These are phyloP conservation scores for Hetaerina titia DNA, from an alignment of 2,888 invertebrate genomes.

Conservation along the genomic window DNA sequence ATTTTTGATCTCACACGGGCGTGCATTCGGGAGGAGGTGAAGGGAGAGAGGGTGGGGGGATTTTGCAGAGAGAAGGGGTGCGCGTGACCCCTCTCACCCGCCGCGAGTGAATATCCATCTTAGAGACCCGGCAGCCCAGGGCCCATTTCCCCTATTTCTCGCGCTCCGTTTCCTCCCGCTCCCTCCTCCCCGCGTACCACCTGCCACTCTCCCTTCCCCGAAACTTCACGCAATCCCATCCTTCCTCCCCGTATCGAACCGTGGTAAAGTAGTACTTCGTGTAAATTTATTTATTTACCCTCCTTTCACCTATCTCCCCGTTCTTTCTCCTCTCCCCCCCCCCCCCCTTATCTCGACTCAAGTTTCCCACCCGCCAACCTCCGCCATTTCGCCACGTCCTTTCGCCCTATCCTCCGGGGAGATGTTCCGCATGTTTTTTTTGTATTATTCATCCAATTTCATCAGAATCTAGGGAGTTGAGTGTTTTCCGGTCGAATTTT, in stretches of 20 bases:
- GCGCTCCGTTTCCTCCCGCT: background rate
- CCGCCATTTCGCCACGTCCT: no score
- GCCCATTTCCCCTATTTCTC: background rate
- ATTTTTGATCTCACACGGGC: background rate
- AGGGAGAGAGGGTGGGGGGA: background rate
- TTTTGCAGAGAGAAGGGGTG: background rate
- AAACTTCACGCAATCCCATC: background rate
- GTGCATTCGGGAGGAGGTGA: background rate
- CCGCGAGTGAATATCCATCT: background rate
- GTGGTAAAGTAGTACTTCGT: background rate
- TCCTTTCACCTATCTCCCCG: background rate
- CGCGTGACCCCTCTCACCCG: background rate
- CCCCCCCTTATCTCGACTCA: background rate
- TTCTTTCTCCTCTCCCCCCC: background rate
- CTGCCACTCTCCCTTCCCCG: background rate
- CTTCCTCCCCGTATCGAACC: background rate
- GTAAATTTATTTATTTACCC: background rate
- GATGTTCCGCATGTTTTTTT: no score
- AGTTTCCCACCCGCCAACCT: no score
- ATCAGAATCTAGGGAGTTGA: no score
- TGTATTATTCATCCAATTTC: no score
- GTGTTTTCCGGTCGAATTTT: no score
- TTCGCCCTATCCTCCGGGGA: no score
- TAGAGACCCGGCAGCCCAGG: background rate
- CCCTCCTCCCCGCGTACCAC: background rate